Base-by-base conservation (phyloP, 1,140 invertebrate genomes). In the Orchesella cincta region DNA sequence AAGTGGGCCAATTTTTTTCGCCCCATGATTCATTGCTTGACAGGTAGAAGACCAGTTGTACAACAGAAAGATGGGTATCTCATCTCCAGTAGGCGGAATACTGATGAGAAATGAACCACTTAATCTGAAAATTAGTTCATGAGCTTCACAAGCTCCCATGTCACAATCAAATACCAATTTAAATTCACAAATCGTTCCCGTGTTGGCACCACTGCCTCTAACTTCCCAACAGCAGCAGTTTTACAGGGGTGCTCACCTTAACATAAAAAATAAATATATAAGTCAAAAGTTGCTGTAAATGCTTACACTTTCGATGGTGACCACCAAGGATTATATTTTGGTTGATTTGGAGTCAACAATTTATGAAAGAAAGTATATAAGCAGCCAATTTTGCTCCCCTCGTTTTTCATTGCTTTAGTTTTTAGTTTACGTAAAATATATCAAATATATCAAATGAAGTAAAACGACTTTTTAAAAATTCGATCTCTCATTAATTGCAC, bases 111-210 rank as follows among this genome's bases (percentile, higher is more conserved):
- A 33, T 67, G 62, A 67, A 67, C 62, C 62, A 67, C 62, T 67
- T 67, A 67, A 67, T 67, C 62, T 67, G 12, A 14, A 31, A 67
- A 67, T 67, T 67, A 67, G 62, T 67, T 67, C 62, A 67, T 29
- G 62, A 67, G 26, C 62, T 12, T 29, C 31, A 67, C 62, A 67
- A 29, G n/a, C n/a, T n/a, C 12, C 33, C 31, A 57, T 57, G 52
- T 57, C 52, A 57, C 52, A 57, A 12, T 20, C 39, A 46, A 46
- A 20, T 12, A 46, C 39, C 39, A 8, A 20, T 20, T 46, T 46
- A 46, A 57, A 57, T 12, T 57, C 52, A 57, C 23, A 57, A 12
- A 57, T 57, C 23, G 52, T 57, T 12, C 39, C 18, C 18, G 39
- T 46, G 52, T 23, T 23, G 52, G 5, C 14, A 26, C 52, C 14